Percentiles rank a stretch among this genome's conserved stretches.
These are phyloP conservation scores for Ichneumoninae sp. DNA, from an alignment of 2,888 invertebrate genomes.

Conservation along the genomic window DNA sequence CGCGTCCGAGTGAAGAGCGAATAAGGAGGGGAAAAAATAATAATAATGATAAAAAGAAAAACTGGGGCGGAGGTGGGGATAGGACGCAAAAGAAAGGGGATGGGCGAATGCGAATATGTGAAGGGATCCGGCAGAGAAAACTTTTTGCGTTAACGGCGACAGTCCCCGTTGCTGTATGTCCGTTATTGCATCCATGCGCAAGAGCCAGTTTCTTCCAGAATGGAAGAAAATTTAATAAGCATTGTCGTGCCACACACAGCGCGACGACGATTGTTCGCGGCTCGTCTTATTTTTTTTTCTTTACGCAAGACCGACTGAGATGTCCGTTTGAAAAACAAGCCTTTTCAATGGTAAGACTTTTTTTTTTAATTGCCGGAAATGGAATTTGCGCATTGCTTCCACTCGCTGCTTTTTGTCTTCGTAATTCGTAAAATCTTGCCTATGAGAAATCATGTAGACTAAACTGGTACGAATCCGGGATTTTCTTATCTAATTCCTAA, in stretches of 20 bases:
- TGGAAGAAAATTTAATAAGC: neutral
- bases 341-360: neutral
- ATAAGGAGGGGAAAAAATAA: neutral
- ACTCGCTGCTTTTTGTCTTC: neutral
- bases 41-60: slow-evolving; percentile 10
- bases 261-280: neutral
- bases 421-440: neutral
- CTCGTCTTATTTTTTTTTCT: neutral
- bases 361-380: neutral
- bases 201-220: neutral
- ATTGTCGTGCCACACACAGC: neutral
- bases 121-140: slow-evolving; percentile 28
- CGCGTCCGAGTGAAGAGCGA: neutral
- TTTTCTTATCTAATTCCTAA: neutral
- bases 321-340: neutral
- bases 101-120: slow-evolving; percentile 40
- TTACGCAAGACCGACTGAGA: neutral
- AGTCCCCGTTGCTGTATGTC: slow-evolving; percentile 14
- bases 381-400: neutral
- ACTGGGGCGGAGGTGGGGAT: neutral
- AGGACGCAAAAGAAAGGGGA: slow-evolving; percentile 11
- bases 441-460: neutral
- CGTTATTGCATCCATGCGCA: slow-evolving; percentile 40
- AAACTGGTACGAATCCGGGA: neutral
- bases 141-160: slow-evolving; percentile 38